Base-by-base conservation (phyloP, 2,888 invertebrate species). In the Lasioglossum pauxillum region DNA sequence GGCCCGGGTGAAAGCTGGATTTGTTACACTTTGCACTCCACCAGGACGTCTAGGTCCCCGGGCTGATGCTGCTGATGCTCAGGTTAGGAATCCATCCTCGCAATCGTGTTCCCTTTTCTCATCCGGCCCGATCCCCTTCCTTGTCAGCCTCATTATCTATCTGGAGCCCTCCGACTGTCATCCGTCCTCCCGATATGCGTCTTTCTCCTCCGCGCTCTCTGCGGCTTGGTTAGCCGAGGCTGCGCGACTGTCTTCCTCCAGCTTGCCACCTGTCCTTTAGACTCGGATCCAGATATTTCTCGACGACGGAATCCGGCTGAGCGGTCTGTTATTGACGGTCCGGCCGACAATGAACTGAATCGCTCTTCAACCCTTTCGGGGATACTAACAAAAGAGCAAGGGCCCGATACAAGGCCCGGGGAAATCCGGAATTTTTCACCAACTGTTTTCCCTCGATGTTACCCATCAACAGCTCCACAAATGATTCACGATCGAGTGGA, bases 11-110 rank as follows among this genome's bases (percentile, higher is more conserved):
- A 95, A 95, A 95, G 95, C 94, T 95, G 95, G 95, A 95, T 95
- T 95, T 95, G 95, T 95, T 95, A 95, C 94, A 95, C 94, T 95
- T 95, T 95, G 94, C 95, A 94, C 94, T 94, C 93, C 91, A 84
- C 91, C 91, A 88, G 92, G 92, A 93, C 92, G 92, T 94, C 94
- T 93, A 94, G 94, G 85, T 72, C 90, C 91, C 86, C 53, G 72
- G 85, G 84, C 84, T 80, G 84, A 83, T 88, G 86, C 84, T 84
- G 81, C 83, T 78, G 87, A 87, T 89, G 89, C 85, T 84, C 89
- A 84, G 83, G 88, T 88, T 88, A 89, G 87, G 88, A 88, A 90
- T 90, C 89, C 90, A 87, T 89, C 89, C 88, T 83, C 83, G 83
- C 90, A 79, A 89, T 85, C 84, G 83, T 81, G 85, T 89, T 85